phyloP scores from a whole-genome alignment of 2,113 vertebrate species.

The Cheilinus undulatus region DNA sequence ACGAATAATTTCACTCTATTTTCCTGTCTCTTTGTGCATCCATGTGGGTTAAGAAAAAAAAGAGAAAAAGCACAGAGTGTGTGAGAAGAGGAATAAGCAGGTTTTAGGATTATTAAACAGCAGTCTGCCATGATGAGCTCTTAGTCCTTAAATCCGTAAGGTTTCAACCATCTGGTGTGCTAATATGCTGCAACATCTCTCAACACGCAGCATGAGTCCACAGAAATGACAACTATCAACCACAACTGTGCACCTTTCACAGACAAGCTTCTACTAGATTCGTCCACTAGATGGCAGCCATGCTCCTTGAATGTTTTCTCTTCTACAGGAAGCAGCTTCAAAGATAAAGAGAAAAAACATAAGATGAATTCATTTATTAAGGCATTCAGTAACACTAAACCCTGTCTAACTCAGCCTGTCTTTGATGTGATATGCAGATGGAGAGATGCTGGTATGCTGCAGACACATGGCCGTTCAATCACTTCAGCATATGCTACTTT shows the following conservation, averaged over 20 bases:
- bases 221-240: conserved; percentile 33
- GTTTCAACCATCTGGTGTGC: conserved; percentile 43
- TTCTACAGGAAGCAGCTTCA: not conserved
- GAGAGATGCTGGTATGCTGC: not conserved
- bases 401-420: conserved; percentile 16
- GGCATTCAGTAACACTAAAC: conserved; percentile 1
- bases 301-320: conserved; percentile 38
- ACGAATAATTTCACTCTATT: not conserved
- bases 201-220: conserved; percentile 19
- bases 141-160: conserved; percentile 44
- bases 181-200: conserved; percentile 42
- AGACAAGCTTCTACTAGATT: conserved; percentile 18
- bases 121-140: conserved; percentile 31
- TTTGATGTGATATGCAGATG: conserved; percentile 57
- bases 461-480: conserved; percentile 49
- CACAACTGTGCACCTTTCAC: not conserved
- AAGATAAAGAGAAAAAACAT: not conserved
- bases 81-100: conserved; percentile 19
- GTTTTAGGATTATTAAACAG: conserved; percentile 37
- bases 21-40: not conserved
- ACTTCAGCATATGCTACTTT: conserved; percentile 55
- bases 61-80: not conserved
- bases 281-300: conserved; percentile 79
- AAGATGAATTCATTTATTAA: conserved; percentile 11
- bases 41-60: not conserved